Base-by-base conservation (phyloP, 2,888 invertebrate genomes). In the Cheilosia impressa region DNA sequence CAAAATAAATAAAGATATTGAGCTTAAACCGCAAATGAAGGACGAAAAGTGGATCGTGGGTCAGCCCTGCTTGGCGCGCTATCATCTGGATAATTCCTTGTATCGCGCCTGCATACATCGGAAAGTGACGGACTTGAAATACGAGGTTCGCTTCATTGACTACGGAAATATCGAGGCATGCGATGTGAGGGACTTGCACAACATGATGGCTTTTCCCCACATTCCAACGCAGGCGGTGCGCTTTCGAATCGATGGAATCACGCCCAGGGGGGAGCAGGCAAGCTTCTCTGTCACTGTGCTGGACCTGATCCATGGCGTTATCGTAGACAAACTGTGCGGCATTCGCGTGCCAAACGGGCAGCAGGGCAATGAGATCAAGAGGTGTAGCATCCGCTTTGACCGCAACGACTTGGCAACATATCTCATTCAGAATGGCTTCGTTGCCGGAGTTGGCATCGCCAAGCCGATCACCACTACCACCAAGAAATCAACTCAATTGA, bases 91-190 rank as follows among this genome's bases (percentile, higher is more conserved):
- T 89, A 93, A 94, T 10, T 92, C 93, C 17, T 96, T 95, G 93
- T 97, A 97, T 91, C 93, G 97, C 76, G 97, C 95, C 6, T 87
- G 88, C 43, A 88, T 55, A 6, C 13, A 73, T 24, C 38, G 63
- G 4, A 82, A 13, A 9, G 22, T 81, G 3, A n/a, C 63, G 0
- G 7, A 76, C 88, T 91, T 2, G 88, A 89, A 66, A 92, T 95
- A 84, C 85, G 93, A 71, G 1, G 94, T 97, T 0, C 93, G 94
- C 66, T 97, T 96, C 91, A 93, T 97, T 1, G 98, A 98, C 92
- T 98, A 96, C 89, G 98, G 98, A 0, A 97, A 97, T 89, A 93
- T 94, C 50, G 97, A 97, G 90, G 90, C 91, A 0, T 94, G 96
- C 76, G 88, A 92, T 0, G 92, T 93, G 15, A 90, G 92, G 1